Evolutionary conservation across 2,888 invertebrate species (phyloP), one percentile per base, ranked within the genome.

Genomic region (Ormyrus thymus): DNA sequence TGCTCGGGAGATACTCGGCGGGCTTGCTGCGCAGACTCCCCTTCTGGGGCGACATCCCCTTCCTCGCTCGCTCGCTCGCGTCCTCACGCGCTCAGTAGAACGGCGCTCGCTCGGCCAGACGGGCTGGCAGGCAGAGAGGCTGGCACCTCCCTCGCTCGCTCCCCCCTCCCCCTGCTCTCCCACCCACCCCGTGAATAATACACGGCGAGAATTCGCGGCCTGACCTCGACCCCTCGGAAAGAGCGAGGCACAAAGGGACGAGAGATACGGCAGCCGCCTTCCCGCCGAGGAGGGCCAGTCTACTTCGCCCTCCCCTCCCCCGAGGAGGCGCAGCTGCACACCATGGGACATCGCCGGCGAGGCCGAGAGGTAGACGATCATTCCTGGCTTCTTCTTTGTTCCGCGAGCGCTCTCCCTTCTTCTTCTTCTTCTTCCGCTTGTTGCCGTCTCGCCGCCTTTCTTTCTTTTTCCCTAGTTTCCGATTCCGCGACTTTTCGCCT

Each of bases 171-270:
- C 61, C 13, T 45, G 43, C 45, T 50, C 45, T n/a, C 6, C 29
- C 61, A 6, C 55, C 55, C 7, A 7, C 73, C 29, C 55, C n/a
- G 13, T 71, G 56, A 77, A 77, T 77, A 77, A 77, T 77, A 71
- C n/a, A 71, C 65, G 70, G 62, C 65, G 71, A 29, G 29, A 71
- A 50, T 69, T 65, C 71, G 53, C 78, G 78, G 68, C 78, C 78
- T 78, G 78, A 78, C 78, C 78, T 78, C 78, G 78, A 78, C 78
- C 78, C 64, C 56, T n/a, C 53, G 50, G 48, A 8, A 6, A 10
- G 61, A 61, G 8, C 45, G 15, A 65, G 50, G 5, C 50, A 48
- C 29, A 29, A 29, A 29, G 65, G 50, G 50, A 51, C 51, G 51
- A 65, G 51, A 13, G 13, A 56, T n/a, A n/a, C 29, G 56, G 59